Evolutionary conservation across 2,797 vertebrate genomes (phyloP).

Genomic region (Xerus rutilus): DNA sequence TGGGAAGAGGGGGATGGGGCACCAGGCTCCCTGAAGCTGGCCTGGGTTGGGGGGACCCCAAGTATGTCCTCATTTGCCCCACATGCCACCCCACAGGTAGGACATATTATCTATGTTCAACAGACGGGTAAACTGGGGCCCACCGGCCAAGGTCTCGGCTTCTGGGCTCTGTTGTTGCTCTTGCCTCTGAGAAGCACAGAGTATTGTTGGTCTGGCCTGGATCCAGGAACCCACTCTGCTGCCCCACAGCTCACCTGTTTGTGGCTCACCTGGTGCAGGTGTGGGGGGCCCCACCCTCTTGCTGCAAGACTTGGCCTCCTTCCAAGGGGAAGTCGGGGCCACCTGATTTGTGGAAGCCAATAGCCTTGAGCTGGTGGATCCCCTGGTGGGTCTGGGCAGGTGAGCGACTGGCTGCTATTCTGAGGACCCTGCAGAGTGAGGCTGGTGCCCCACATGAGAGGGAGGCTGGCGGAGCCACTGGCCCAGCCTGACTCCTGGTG

Average conservation of each 20-base stretch:
- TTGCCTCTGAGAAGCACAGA: not conserved
- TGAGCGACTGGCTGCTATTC: not conserved
- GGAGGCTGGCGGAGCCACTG: not conserved
- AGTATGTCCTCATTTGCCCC: not conserved
- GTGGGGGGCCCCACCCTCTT: not conserved
- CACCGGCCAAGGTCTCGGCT: not conserved
- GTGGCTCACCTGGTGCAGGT: not conserved
- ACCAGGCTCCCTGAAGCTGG: not conserved
- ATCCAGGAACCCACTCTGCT: not conserved
- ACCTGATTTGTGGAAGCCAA: rapidly evolving
- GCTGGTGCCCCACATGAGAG: not conserved
- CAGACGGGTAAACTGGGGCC: not conserved
- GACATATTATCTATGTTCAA: too few species aligned
- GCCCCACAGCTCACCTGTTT: not conserved
- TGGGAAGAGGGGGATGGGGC: not conserved
- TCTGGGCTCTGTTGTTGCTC: not conserved
- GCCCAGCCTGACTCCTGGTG: not conserved
- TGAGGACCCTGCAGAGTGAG: not conserved
- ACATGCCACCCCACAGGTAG: too few species aligned
- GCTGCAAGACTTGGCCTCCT: not conserved
- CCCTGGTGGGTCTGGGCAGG: not conserved
- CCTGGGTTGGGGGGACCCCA: too few species aligned
- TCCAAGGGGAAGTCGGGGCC: not conserved
- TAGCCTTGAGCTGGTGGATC: not conserved
- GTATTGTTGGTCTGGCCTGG: not conserved